Evolutionary conservation across 2,888 invertebrate genomes (phyloP), one percentile per base, ranked within the genome.

Genomic region (Acleris holmiana): DNA sequence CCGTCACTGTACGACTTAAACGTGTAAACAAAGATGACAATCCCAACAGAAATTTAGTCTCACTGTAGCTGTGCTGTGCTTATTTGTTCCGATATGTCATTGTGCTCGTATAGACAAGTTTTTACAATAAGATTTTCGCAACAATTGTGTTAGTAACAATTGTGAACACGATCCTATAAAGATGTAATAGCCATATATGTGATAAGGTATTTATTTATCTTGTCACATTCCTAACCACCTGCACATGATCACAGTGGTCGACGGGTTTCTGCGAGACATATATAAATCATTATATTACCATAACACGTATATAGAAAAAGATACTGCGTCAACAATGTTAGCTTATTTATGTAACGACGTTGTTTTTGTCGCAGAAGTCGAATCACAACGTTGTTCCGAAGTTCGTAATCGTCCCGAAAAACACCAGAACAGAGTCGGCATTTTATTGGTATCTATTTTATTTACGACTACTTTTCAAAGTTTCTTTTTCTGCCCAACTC

Each of bases 261-360:
- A 19, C 53, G 19, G 40, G 53, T 53, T 41, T 19, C 19, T 53
- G 15, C 19, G 53, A 15, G 19, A 21, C 53, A 40, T 40, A 53
- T 53, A 53, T 53, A 53, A 53, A 40, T 6, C n/a, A 53, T 53
- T 35, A 40, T 53, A 35, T 51, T 51, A 53, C 10, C 15, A n/a
- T 29, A 19, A 35, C 53, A 15, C 44, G 44, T 6, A n/a, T 18
- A 40, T 17, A 55, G 21, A 57, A 21, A 41, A 25, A 5, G n/a
- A 19, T 51, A 29, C 29, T 15, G 17, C 18, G 17, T 47, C 46
- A 47, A 53, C 53, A 58, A 48, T 17, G 10, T 53, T 18, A 10
- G 29, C 25, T 47, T 40, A 53, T 58, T 57, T 51, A 48, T 47
- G 18, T 59, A 44, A 59, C 54, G 54, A 64, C 54, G 40, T 44